A percentile compares a stretch with the other conserved stretches of the same genome.
These are phyloP conservation scores for Gymnobelideus leadbeateri DNA, from an alignment of 2,113 vertebrate species.

Conservation along the genomic window DNA sequence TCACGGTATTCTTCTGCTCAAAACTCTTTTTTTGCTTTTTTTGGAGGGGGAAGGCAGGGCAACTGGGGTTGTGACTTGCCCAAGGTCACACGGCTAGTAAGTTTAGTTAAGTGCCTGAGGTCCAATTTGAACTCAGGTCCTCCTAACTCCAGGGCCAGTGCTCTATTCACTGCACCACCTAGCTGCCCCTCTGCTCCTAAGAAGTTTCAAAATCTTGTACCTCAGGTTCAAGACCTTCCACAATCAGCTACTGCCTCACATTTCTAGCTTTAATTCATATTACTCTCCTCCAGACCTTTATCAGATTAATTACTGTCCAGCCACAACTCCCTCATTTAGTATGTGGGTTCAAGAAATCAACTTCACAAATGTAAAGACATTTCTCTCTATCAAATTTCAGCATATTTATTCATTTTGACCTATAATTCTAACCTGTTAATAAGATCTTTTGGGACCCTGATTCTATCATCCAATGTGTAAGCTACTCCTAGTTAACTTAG, in stretches of 20 bases:
- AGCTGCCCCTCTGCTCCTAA: neutral
- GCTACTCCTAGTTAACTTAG: neutral
- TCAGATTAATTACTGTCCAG: neutral
- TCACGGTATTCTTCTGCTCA: neutral
- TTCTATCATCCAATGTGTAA: neutral
- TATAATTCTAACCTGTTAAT: neutral
- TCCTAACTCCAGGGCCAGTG: too few species aligned
- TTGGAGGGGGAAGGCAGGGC: too few species aligned
- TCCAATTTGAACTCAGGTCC: too few species aligned
- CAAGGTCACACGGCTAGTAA: too few species aligned
- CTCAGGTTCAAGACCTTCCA: neutral
- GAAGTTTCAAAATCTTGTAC: neutral
- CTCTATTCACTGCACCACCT: too few species aligned
- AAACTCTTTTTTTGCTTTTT: too few species aligned
- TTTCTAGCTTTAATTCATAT: neutral
- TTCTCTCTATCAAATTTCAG: neutral
- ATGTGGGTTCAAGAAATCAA: neutral
- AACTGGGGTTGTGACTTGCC: too few species aligned
- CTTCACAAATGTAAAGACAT: neutral
- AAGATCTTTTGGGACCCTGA: neutral
- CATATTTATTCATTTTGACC: neutral
- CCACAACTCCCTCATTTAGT: neutral
- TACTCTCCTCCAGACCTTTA: neutral
- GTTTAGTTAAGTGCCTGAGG: too few species aligned
- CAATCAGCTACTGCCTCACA: neutral